phyloP scores from a whole-genome alignment of 2,113 vertebrate genomes.

The Eidolon helvum region DNA sequence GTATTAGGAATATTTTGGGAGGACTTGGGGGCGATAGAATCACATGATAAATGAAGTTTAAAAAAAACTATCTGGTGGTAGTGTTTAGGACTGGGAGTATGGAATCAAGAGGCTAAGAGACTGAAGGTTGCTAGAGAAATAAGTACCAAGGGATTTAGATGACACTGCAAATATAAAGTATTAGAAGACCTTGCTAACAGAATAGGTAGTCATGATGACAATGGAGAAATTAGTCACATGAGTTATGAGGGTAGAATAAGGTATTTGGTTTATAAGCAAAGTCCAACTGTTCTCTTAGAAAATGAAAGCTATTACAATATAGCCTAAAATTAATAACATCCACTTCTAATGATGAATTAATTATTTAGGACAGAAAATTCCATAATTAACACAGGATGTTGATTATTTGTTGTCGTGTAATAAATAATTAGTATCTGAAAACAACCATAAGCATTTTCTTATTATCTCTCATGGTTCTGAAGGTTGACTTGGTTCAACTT shows the following conservation, averaged over 20 bases:
- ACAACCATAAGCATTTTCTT: neutral
- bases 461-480: neutral
- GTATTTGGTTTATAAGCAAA: neutral
- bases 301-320: neutral
- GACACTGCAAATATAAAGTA: neutral
- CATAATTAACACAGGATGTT: neutral
- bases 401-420: neutral
- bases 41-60: neutral
- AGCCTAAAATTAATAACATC: neutral
- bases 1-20: neutral
- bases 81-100: neutral
- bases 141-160: neutral
- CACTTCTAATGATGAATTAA: neutral
- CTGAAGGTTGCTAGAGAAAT: neutral
- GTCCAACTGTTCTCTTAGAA: neutral
- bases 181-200: neutral
- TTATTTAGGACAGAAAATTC: neutral
- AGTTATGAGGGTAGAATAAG: neutral
- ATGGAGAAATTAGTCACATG: neutral
- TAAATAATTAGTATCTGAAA: neutral
- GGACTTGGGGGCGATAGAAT: neutral
- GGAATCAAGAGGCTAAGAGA: neutral
- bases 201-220: neutral
- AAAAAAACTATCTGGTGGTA: neutral
- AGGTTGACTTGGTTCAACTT: neutral